phyloP scores from a whole-genome alignment of 2,113 vertebrate genomes.

The Catharus minimus region DNA sequence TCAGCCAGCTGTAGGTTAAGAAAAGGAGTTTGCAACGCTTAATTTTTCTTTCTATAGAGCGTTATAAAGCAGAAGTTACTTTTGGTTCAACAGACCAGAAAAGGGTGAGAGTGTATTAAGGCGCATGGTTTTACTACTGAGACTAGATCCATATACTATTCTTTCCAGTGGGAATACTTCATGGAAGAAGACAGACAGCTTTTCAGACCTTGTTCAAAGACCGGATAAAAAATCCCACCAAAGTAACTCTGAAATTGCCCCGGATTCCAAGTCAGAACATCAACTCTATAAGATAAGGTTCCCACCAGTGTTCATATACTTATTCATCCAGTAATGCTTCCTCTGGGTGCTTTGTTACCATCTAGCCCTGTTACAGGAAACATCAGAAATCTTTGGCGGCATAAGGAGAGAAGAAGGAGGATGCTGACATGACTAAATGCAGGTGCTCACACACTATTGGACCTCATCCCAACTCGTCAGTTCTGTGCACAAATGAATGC shows the following conservation, averaged over 20 bases:
- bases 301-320: not conserved
- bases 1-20: not conserved
- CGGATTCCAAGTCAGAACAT: not conserved
- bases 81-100: not conserved
- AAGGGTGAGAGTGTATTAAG: not conserved
- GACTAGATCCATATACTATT: accelerated
- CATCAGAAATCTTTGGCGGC: not conserved
- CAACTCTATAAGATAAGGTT: not conserved
- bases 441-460: accelerated
- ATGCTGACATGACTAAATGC: not conserved
- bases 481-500: not conserved
- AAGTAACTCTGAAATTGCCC: not conserved
- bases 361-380: not conserved
- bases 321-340: not conserved
- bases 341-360: not conserved
- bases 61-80: not conserved
- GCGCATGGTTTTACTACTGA: not conserved
- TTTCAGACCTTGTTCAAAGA: not conserved
- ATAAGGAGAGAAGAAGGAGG: not conserved
- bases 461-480: accelerated
- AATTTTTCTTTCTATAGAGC: not conserved
- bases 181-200: not conserved
- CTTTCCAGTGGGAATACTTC: not conserved
- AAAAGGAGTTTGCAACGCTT: not conserved
- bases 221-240: not conserved